These are phyloP conservation scores for Cotesia vestalis DNA, from an alignment of 1,140 invertebrate species.

Conservation along the genomic window DNA sequence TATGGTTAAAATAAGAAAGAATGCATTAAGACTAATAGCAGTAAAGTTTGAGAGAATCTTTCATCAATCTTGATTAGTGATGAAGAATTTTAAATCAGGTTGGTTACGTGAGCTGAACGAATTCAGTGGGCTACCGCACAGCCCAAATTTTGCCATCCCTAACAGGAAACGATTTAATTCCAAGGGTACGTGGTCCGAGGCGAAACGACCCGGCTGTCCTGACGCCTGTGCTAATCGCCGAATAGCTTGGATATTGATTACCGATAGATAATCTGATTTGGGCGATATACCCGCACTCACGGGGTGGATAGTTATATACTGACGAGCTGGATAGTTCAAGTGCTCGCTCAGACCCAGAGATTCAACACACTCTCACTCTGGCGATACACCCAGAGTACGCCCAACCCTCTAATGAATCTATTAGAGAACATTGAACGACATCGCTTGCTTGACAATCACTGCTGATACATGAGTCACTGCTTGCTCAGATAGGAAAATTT, in stretches of 20 bases:
- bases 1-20: background rate
- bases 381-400: conserved; percentile 29
- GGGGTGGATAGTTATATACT: conserved; percentile 30
- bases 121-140: conserved; percentile 24
- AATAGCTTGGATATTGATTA: conserved; percentile 56
- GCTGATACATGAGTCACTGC: conserved; percentile 20
- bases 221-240: conserved; percentile 40
- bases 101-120: conserved; percentile 22
- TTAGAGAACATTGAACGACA: conserved; percentile 48
- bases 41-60: background rate
- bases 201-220: conserved; percentile 6
- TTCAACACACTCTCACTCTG: conserved; percentile 33
- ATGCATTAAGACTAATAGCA: background rate
- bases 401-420: conserved; percentile 57
- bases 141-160: background rate
- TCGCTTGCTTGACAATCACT: conserved; percentile 49
- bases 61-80: conserved; percentile 12
- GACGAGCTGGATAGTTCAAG: conserved; percentile 39
- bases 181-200: conserved; percentile 14
- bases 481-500: background rate
- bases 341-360: conserved; percentile 37
- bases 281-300: conserved; percentile 36
- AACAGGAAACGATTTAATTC: conserved; percentile 26
- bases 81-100: conserved; percentile 17
- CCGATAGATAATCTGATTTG: conserved; percentile 56